These are phyloP conservation scores for Ceyx margarethae DNA, from an alignment of 2,113 vertebrate species.

Conservation along the genomic window DNA sequence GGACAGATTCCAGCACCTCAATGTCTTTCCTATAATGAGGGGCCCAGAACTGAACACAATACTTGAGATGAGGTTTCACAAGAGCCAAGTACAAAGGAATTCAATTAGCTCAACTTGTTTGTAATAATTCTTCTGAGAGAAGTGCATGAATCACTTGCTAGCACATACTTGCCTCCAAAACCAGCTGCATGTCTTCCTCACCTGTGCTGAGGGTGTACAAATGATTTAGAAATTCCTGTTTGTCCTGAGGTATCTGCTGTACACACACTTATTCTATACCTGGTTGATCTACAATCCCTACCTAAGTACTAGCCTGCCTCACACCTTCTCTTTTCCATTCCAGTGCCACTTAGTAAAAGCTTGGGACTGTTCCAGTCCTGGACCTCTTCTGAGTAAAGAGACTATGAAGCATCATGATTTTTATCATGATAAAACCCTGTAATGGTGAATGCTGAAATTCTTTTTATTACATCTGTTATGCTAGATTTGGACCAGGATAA, in stretches of 20 bases:
- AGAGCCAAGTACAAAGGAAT: too few relatives aligned
- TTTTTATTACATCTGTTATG: not conserved
- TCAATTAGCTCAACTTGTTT: not conserved
- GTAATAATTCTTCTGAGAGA: not conserved
- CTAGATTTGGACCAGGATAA: slow-evolving; percentile 5
- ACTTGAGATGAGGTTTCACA: too few relatives aligned
- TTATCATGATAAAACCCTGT: not conserved
- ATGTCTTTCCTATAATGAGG: too few relatives aligned
- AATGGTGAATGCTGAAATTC: not conserved
- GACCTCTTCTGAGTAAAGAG: not conserved
- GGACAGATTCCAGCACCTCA: too few relatives aligned
- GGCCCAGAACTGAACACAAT: too few relatives aligned
- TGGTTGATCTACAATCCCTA: not conserved
- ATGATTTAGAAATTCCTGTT: not conserved
- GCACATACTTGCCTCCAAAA: not conserved
- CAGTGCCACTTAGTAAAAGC: not conserved
- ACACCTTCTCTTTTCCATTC: not conserved
- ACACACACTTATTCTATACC: not conserved
- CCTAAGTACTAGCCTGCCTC: not conserved
- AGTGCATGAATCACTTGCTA: not conserved
- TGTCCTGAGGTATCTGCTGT: not conserved
- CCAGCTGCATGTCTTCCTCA: not conserved
- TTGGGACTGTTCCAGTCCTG: not conserved
- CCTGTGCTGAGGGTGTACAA: not conserved
- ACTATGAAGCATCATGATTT: not conserved